These are phyloP conservation scores for Decapterus maruadsi DNA, from an alignment of 2,797 vertebrate genomes.

Conservation along the genomic window DNA sequence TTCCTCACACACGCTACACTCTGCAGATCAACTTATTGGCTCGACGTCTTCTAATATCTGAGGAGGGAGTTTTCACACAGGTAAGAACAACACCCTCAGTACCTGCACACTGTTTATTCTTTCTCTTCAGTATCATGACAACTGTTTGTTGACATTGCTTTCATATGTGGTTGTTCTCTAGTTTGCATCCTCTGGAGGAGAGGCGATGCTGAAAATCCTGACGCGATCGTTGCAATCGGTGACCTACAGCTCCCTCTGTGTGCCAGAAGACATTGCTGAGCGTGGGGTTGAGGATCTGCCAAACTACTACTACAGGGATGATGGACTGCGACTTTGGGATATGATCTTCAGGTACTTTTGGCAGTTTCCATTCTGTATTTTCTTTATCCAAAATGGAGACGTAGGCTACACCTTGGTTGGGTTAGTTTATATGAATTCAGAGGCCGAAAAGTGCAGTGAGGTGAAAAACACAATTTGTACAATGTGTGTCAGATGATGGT, in stretches of 20 bases:
- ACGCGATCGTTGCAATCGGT: conserved; percentile 54
- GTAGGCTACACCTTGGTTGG: neutral
- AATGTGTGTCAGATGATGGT: neutral
- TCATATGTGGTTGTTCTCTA: conserved; percentile 5
- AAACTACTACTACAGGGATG: conserved; percentile 87
- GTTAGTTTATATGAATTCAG: neutral
- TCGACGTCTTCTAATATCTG: conserved; percentile 55
- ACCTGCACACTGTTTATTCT: neutral
- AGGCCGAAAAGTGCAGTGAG: neutral
- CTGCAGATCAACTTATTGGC: conserved; percentile 76
- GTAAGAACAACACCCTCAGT: conserved; percentile 22
- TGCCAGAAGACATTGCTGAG: conserved; percentile 66
- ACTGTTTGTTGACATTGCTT: neutral
- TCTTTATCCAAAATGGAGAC: no score
- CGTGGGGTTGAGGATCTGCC: conserved; percentile 78
- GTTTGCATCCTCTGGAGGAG: conserved; percentile 68
- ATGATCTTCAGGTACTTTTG: conserved; percentile 80
- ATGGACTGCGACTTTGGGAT: conserved; percentile 85
- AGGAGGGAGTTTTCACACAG: conserved; percentile 50
- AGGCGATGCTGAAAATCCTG: conserved; percentile 49
- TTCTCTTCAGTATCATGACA: no score
- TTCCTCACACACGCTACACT: conserved; percentile 77
- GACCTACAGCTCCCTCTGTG: conserved; percentile 77
- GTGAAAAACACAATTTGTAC: neutral
- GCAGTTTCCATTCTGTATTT: neutral